A percentile compares a stretch with the other conserved stretches of the same genome.
These are phyloP conservation scores for Palloptera scutellata DNA, from an alignment of 2,888 invertebrate genomes.

Conservation along the genomic window DNA sequence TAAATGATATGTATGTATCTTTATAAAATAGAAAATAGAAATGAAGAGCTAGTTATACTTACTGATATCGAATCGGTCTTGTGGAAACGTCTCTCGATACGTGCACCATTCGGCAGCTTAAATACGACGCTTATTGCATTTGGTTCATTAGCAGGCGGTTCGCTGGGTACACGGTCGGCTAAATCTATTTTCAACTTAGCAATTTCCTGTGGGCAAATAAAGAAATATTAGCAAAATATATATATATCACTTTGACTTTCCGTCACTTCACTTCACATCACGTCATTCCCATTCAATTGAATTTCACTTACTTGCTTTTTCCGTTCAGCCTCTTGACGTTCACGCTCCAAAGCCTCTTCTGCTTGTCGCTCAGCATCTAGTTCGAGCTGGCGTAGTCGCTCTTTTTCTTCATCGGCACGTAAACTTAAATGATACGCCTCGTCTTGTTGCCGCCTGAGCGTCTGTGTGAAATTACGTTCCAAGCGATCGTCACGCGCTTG, in stretches of 20 bases:
- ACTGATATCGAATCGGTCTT: constrained; percentile 84
- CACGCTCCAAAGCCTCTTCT: constrained; percentile 66
- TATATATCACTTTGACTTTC: not conserved
- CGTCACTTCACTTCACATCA: too few relatives aligned
- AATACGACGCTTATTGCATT: constrained; percentile 85
- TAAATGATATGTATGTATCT: not conserved
- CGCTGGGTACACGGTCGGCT: constrained; percentile 73
- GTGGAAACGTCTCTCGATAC: constrained; percentile 88
- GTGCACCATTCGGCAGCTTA: constrained; percentile 88
- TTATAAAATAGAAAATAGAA: not conserved
- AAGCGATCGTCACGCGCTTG: constrained; percentile 86
- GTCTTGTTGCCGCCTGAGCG: constrained; percentile 89
- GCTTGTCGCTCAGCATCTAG: constrained; percentile 66
- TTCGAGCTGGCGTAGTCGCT: constrained; percentile 74
- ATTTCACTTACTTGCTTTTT: constrained; percentile 58
- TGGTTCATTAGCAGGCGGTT: constrained; percentile 76
- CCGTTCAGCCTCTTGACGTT: constrained; percentile 67
- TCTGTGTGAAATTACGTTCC: constrained; percentile 85
- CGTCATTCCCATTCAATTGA: not conserved
- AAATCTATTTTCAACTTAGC: constrained; percentile 73
- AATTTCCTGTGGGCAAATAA: constrained; percentile 68
- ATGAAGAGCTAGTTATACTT: constrained; percentile 45
- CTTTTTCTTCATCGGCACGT: constrained; percentile 94
- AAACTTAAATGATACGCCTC: constrained; percentile 92
- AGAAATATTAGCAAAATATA: constrained; percentile 7